Base-by-base conservation (phyloP, 2,113 vertebrate species). In the Trinectes maculatus region DNA sequence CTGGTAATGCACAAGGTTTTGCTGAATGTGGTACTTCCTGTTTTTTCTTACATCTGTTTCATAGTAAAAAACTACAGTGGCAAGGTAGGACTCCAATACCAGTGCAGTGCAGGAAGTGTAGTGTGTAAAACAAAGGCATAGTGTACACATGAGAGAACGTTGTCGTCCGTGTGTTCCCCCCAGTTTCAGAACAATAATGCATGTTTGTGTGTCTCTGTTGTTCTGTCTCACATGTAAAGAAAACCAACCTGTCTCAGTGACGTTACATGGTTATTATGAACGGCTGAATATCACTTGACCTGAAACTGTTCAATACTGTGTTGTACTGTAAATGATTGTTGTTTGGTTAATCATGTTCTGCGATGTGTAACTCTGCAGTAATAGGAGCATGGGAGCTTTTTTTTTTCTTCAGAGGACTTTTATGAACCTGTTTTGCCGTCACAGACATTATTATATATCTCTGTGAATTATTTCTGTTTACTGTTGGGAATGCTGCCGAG, bases 381-480 rank as follows among this genome's bases (percentile, higher is more conserved):
- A 48, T 63, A 56, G 56, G 54, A 54, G 48, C 9, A 43, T 81
- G 70, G 58, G 77, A 84, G 67, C 66, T 68, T 77, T 79, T 79
- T 79, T 79, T 39, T 44, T 33, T 57, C 39, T 47, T 62, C 36
- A 65, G 51, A 74, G 57, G 56, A 85, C 51, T 76, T 61, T 10
- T 74, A 54, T 82, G 58, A 58, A 42, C 57, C 36, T 5, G 8
- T n/a, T 77, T 76, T 53, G 22, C 59, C 59, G 67, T 82, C 24
- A 43, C 59, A 43, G 54, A 72, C 49, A 31, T 78, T 44, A 73
- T 64, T 53, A 51, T 60, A 70, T 76, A 49, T 63, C 49, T 49
- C 39, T 68, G 37, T 53, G 61, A 77, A 11, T 74, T 64, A 68
- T 55, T 62, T 10, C 26, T 40, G 37, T n/a, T n/a, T n/a, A n/a